Base-by-base conservation (phyloP, 2,797 vertebrate genomes). In the Poecilia wingei region DNA sequence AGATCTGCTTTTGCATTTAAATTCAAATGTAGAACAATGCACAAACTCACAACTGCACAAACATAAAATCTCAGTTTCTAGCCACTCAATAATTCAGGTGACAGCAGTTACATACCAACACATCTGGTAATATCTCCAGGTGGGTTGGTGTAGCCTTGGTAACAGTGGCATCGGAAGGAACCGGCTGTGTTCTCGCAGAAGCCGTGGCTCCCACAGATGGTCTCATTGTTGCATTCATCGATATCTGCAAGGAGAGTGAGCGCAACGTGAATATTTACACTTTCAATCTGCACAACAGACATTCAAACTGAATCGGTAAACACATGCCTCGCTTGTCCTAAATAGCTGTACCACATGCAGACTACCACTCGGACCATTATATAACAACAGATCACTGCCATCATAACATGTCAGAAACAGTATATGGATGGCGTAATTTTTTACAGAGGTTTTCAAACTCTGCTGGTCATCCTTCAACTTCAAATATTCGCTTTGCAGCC, bases 181-280 rank as follows among this genome's bases (percentile, higher is more conserved):
- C 93, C 93, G 31, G 93, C 94, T 1, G 92, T 95, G 91, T 96
- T 96, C 91, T 95, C 93, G 43, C 95, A 96, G 90, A 93, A 93
- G 79, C 95, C 93, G 22, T 94, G 87, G 82, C 87, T 89, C 70
- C 94, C 94, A 72, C 95, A 96, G 91, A 95, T 93, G 84, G 93
- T 96, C 79, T 93, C 87, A 55, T 95, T 95, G 75, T 85, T 68
- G 45, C 95, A 96, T 85, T 95, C 94, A 25, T 95, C 93, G 33
- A 95, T 87, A 87, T 96, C 95, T 95, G 88, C 45, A 31, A 45
- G 69, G 75, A 78, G 79, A 71, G 72, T 57, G 84, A 91, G 81
- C 13, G 41, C 64, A 82, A 36, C 33, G 18, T 91, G 86, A 89
- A 88, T 84, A 85, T 83, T 92, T 91, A 89, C 73, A 77, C 25